A percentile compares a stretch with the other conserved stretches of the same genome.
Evolutionary conservation across 2,888 invertebrate genomes (phyloP).

Genomic region (Agrenia bidenticulata): DNA sequence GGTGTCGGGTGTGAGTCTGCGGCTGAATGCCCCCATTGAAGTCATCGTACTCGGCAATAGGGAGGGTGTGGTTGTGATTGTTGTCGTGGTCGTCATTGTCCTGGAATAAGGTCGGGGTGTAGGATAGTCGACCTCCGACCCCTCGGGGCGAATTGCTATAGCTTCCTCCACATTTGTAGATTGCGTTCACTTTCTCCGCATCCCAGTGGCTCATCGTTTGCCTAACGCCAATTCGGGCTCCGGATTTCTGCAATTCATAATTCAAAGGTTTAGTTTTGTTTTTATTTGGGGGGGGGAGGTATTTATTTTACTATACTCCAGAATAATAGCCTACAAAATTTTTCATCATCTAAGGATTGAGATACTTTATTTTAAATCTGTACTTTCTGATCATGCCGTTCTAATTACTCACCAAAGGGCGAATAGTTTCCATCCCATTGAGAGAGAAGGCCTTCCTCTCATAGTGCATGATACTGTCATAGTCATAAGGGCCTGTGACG

Average conservation of each 20-base stretch:
- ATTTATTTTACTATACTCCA: too few relatives aligned
- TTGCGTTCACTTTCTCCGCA: conserved; percentile 32
- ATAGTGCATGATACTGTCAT: conserved; percentile 45
- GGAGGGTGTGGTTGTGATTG: neutral
- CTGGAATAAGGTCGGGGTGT: neutral
- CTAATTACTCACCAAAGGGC: conserved; percentile 34
- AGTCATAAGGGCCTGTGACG: conserved; percentile 46
- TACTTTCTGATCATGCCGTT: too few relatives aligned
- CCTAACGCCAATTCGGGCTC: conserved; percentile 39
- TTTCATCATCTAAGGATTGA: too few relatives aligned
- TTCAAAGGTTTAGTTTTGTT: too few relatives aligned
- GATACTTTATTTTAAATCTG: too few relatives aligned
- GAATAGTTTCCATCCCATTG: conserved; percentile 43
- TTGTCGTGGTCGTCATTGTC: neutral
- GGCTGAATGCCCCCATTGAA: neutral
- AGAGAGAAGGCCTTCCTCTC: conserved; percentile 41
- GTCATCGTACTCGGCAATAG: conserved; percentile 20
- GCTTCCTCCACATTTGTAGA: conserved; percentile 20
- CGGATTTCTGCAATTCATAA: conserved; percentile 42
- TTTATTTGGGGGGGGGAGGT: too few relatives aligned
- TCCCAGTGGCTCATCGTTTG: conserved; percentile 48
- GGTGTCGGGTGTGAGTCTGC: neutral
- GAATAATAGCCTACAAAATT: too few relatives aligned
- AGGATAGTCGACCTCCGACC: neutral
- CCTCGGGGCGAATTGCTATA: neutral